A percentile compares a stretch with the other conserved stretches of the same genome.
phyloP scores from a whole-genome alignment of 2,113 vertebrate species.

The Sisor rabdophorus region DNA sequence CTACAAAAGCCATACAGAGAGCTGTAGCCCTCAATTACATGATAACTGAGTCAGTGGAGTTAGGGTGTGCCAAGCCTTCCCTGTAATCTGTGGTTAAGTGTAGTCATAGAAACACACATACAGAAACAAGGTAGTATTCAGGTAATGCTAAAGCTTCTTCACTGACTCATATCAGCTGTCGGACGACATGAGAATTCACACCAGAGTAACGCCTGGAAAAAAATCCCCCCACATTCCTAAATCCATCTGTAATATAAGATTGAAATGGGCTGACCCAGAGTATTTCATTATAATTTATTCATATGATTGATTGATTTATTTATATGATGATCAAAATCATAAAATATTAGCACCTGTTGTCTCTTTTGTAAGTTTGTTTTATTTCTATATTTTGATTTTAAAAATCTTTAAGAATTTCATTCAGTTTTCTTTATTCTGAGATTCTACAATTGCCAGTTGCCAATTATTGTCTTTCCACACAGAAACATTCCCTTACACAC shows the following conservation, averaged over 20 bases:
- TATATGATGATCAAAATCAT: background rate
- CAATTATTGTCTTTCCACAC: constrained; percentile 5
- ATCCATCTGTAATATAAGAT: constrained; percentile 1
- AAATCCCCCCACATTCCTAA: constrained; percentile 4
- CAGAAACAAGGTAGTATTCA: constrained; percentile 60
- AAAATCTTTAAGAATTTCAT: background rate
- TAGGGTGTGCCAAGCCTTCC: constrained; percentile 64
- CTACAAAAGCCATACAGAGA: constrained; percentile 45
- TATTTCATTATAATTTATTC: background rate
- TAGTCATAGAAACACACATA: constrained; percentile 58
- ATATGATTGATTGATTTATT: background rate
- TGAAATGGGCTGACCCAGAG: background rate
- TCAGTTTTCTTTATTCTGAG: background rate
- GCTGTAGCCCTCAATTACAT: constrained; percentile 62
- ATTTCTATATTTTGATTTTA: background rate
- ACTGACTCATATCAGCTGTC: constrained; percentile 48
- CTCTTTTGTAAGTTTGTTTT: background rate
- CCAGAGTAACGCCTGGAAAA: constrained; percentile 13
- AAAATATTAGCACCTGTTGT: background rate
- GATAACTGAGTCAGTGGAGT: constrained; percentile 64
- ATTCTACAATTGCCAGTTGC: constrained; percentile 23
- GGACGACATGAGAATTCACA: constrained; percentile 39
- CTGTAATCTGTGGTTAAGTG: constrained; percentile 70
- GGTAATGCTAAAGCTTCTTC: constrained; percentile 40
- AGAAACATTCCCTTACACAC: background rate